Evolutionary conservation across 1,140 invertebrate genomes (phyloP).

Genomic region (Aphidius ervi): DNA sequence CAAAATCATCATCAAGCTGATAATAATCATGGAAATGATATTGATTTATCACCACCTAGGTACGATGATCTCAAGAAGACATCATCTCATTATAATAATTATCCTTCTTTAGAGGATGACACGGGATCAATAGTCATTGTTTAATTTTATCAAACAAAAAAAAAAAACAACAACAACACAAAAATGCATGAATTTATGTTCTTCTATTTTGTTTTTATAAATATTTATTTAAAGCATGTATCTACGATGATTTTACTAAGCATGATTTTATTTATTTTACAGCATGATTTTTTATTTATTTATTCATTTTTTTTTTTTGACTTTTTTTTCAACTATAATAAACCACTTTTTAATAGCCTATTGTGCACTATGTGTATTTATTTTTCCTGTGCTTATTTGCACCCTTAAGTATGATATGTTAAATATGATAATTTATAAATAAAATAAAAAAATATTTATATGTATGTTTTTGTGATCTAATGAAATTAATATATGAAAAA

Average conservation of each 20-base stretch:
- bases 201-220: slow-evolving; percentile 15
- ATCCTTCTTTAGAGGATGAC: slow-evolving; percentile 51
- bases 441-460: slow-evolving; percentile 12
- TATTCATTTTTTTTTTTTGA: no score
- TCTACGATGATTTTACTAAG: slow-evolving; percentile 33
- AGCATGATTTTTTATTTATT: no score
- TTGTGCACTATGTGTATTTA: slow-evolving; percentile 47
- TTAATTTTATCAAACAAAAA: slow-evolving; percentile 28
- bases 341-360: slow-evolving; percentile 51
- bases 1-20: slow-evolving; percentile 41
- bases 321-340: slow-evolving; percentile 37
- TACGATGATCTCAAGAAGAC: slow-evolving; percentile 54
- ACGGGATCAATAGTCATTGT: slow-evolving; percentile 55
- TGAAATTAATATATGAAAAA: slow-evolving; percentile 16
- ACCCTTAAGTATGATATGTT: slow-evolving; percentile 39
- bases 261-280: slow-evolving; percentile 30
- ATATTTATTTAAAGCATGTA: slow-evolving; percentile 42
- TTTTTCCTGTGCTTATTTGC: slow-evolving; percentile 31
- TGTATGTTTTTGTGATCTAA: not conserved
- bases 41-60: slow-evolving; percentile 45
- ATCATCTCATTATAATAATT: slow-evolving; percentile 44
- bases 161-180: slow-evolving; percentile 1
- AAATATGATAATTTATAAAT: slow-evolving; percentile 17
- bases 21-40: slow-evolving; percentile 45
- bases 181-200: slow-evolving; percentile 32